These are phyloP conservation scores for Elmis aenea DNA, from an alignment of 2,888 invertebrate genomes.

Conservation along the genomic window DNA sequence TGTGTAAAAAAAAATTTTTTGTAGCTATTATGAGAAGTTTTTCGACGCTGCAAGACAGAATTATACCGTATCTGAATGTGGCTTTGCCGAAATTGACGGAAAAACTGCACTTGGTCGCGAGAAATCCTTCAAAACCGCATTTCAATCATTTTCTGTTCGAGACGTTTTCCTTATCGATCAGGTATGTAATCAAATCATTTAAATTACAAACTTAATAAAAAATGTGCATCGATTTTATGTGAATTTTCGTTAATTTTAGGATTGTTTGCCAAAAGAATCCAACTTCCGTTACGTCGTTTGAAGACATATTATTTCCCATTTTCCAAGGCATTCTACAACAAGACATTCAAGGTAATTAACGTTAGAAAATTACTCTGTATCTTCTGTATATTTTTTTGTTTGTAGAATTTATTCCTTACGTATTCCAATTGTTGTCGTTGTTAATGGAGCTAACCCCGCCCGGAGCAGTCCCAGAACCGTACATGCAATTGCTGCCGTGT, in stretches of 20 bases:
- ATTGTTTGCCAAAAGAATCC: conserved; percentile 82
- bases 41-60: conserved; percentile 71
- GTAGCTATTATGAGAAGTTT: conserved; percentile 87
- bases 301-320: conserved; percentile 88
- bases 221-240: too few relatives aligned
- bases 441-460: conserved; percentile 66
- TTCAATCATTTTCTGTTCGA: conserved; percentile 99
- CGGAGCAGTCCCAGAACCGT: conserved; percentile 69
- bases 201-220: conserved; percentile 2
- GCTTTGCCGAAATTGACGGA: conserved; percentile 80
- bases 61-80: conserved; percentile 74
- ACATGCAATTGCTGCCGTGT: conserved; percentile 85
- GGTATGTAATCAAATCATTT: conserved; percentile 53
- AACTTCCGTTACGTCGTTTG: conserved; percentile 78
- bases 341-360: conserved; percentile 78
- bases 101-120: conserved; percentile 76
- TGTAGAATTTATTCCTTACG: conserved; percentile 94
- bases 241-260: conserved; percentile 45
- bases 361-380: too few relatives aligned
- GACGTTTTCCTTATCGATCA: conserved; percentile 82
- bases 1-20: conserved; percentile 33
- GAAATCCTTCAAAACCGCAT: conserved; percentile 94
- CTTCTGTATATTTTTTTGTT: conserved; percentile 10
- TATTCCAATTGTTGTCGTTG: conserved; percentile 93
- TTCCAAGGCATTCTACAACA: conserved; percentile 92